Conservation (phyloP, 2,888 invertebrate genomes). For the Brenthis daphne region DNA sequence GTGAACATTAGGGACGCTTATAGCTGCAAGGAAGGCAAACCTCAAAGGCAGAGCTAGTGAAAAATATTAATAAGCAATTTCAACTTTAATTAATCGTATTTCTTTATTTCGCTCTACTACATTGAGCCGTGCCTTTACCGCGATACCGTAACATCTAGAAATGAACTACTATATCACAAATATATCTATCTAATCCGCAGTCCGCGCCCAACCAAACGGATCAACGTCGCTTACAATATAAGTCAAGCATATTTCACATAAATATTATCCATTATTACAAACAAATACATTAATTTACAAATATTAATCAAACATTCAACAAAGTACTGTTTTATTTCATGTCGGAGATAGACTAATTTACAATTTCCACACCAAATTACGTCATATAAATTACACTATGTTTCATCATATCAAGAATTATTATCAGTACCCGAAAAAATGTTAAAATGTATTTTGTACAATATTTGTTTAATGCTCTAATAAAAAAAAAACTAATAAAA, state of each 20-base stretch:
- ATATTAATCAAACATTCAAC: neutral
- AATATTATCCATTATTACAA: neutral
- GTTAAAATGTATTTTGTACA: no score
- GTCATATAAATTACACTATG: neutral
- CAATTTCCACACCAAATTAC: neutral
- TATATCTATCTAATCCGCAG: neutral
- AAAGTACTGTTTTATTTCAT: neutral
- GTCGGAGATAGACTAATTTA: neutral
- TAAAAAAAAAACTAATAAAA: no score
- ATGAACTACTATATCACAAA: conserved; percentile 7
- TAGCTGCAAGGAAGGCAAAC: neutral
- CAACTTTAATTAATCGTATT: no score
- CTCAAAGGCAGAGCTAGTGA: neutral
- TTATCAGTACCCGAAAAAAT: no score
- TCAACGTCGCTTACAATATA: conserved; percentile 3
- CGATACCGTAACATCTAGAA: neutral
- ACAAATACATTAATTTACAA: neutral
- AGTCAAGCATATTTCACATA: neutral
- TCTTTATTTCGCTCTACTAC: neutral
- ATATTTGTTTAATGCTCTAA: no score
- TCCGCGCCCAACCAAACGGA: neutral
- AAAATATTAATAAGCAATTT: neutral
- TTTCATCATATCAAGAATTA: no score
- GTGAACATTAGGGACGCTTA: neutral
- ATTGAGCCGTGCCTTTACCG: neutral